Conservation (phyloP, 1,140 invertebrate species). For the Phocides pigmalion region DNA sequence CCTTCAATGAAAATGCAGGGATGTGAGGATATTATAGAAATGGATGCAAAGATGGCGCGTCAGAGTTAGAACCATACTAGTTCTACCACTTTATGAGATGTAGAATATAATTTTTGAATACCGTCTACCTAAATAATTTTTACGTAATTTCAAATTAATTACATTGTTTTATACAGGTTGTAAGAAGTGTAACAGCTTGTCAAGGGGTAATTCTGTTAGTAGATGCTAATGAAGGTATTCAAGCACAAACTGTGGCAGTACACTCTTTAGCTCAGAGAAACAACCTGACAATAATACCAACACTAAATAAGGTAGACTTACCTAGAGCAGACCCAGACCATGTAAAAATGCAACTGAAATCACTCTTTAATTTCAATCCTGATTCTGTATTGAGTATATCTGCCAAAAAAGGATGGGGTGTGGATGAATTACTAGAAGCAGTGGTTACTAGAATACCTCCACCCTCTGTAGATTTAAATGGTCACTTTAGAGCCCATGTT, state of each 20-base stretch:
- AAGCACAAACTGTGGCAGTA: slow-evolving; percentile 99
- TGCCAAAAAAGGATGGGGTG: slow-evolving; percentile 94
- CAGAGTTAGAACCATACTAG: too few species aligned
- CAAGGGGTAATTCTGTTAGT: slow-evolving; percentile 97
- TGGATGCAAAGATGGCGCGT: too few species aligned
- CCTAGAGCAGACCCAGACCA: slow-evolving; percentile 94
- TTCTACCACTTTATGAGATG: too few species aligned
- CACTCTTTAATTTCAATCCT: slow-evolving; percentile 93
- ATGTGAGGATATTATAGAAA: too few species aligned
- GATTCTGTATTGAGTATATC: slow-evolving; percentile 88
- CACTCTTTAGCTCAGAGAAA: slow-evolving; percentile 95
- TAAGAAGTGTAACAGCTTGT: slow-evolving; percentile 94
- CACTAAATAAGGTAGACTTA: slow-evolving; percentile 98
- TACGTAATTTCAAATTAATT: slow-evolving; percentile 8
- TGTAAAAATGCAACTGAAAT: slow-evolving; percentile 91
- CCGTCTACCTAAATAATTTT: too few species aligned
- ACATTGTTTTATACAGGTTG: slow-evolving; percentile 79
- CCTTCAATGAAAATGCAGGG: too few species aligned
- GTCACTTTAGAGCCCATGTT: slow-evolving; percentile 91
- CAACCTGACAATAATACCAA: slow-evolving; percentile 94
- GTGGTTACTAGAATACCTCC: slow-evolving; percentile 92
- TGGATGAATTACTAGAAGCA: slow-evolving; percentile 90
- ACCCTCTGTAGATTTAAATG: slow-evolving; percentile 86
- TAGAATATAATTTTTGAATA: too few species aligned
- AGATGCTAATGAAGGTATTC: slow-evolving; percentile 98